Percentiles rank a stretch among this genome's conserved stretches.
Evolutionary conservation across 2,113 vertebrate species (phyloP).

Genomic region (Boulengeromyrus knoepffleri): DNA sequence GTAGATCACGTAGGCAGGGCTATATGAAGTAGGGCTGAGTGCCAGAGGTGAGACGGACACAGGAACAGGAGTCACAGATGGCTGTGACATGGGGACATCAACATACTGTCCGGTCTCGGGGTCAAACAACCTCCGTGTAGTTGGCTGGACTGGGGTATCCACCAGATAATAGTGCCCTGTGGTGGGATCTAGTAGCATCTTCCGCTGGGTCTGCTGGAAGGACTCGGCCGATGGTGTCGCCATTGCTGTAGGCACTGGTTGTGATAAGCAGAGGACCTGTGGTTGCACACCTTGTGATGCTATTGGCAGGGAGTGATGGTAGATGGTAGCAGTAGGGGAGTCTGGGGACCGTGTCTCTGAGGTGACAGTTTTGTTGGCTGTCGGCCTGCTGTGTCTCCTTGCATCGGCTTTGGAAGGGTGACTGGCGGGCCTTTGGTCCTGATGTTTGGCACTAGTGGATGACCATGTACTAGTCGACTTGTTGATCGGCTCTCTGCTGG

Average conservation of each 20-base stretch:
- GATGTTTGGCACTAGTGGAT: conserved; percentile 23
- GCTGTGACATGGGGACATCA: conserved; percentile 76
- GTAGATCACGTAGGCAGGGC: conserved; percentile 80
- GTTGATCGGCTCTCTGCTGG: conserved; percentile 8
- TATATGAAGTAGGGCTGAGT: conserved; percentile 59
- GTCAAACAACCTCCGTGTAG: conserved; percentile 80
- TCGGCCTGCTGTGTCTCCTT: conserved; percentile 36
- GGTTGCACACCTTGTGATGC: conserved; percentile 41
- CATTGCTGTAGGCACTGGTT: conserved; percentile 45
- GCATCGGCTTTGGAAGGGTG: conserved; percentile 24
- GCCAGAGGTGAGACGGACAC: conserved; percentile 52
- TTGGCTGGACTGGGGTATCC: conserved; percentile 74
- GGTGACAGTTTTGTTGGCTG: conserved; percentile 40
- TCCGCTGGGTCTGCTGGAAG: conserved; percentile 71
- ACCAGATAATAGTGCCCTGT: conserved; percentile 93
- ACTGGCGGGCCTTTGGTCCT: conserved; percentile 24
- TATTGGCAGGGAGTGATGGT: conserved; percentile 55
- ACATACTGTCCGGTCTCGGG: conserved; percentile 91
- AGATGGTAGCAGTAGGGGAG: conserved; percentile 51
- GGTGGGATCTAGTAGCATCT: conserved; percentile 84
- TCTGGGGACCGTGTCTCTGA: conserved; percentile 48
- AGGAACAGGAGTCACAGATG: conserved; percentile 46
- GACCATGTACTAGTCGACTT: conserved; percentile 41
- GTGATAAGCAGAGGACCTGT: conserved; percentile 66
- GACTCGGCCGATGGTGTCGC: conserved; percentile 37